Evolutionary conservation across 1,140 invertebrate species (phyloP), one percentile per base, ranked within the genome.

Genomic region (Tetraneura akinire): DNA sequence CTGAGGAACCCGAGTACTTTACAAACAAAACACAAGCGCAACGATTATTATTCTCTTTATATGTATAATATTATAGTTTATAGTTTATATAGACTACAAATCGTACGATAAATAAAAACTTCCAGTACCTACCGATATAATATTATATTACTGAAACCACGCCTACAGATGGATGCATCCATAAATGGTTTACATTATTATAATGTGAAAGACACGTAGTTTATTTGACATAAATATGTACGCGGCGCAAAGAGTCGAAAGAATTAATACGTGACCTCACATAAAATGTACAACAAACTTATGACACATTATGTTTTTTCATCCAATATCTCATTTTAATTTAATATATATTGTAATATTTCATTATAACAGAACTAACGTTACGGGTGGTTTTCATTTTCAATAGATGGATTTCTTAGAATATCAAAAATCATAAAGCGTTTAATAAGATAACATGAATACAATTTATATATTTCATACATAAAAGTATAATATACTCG

Each of bases 21-120:
- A 57, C 21, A 32, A 76, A 73, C 73, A 76, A 76, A 74, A 57
- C 71, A 53, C n/a, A 76, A 74, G 37, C 71, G 32, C n/a, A 21
- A 68, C 66, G 66, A 68, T 68, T 68, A 47, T 47, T 68, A 68
- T 68, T 47, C 47, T 45, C 66, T 68, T 47, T 68, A 68, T 23
- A n/a, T n/a, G n/a, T n/a, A 37, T 37, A 37, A 37, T 37, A 37
- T 37, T 37, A 37, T 37, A n/a, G n/a, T n/a, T n/a, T n/a, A 37
- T 37, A 37, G 32, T 37, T 37, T 37, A 37, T 37, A 45, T n/a
- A 18, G n/a, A n/a, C 64, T n/a, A n/a, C n/a, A 68, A 45, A 45
- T 47, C 66, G 45, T 16, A 18, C 66, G 66, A 68, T 42, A 47
- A 68, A 68, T 45, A 45, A 68, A 68, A 68, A 68, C 14, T 47